Base-by-base conservation (phyloP, 92 coral and sea anemone genomes). In the Paragorgia papillata region DNA sequence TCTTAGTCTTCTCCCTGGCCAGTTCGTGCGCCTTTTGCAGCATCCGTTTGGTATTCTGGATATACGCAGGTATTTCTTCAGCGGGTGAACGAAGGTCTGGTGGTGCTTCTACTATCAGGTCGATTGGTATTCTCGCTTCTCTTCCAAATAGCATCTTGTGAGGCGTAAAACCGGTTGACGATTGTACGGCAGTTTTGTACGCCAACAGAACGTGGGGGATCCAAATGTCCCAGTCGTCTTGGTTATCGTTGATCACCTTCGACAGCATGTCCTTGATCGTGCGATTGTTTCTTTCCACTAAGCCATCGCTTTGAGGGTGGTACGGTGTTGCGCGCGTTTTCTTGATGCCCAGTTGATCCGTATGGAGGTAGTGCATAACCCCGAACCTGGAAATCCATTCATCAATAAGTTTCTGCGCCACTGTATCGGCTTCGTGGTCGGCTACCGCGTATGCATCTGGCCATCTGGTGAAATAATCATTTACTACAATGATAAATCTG, bases 361-460 rank as follows among this genome's bases (percentile, higher is more conserved):
- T 62, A 62, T 62, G 68, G 1, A 62, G 14, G 3, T 62, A 3
- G 3, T 62, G 68, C 68, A 62, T 62, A 1, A 62, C 68, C 19
- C 68, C 68, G 2, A 48, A 73, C 17, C 79, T 29, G 25, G 79
- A 73, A 37, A 73, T n/a, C 79, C 79, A 73, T 56, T 30, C 79
- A 7, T 73, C 79, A 15, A 73, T 37, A 9, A 73, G 50, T 25
- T 73, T 73, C 67, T 31, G 17, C 29, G 79, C 69, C 14, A 73
- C 64, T n/a, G 79, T 73, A 12, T 9, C 64, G 19, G 79, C 79
- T 20, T 73, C 64, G 53, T 73, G 79, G 29, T 73, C 35, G 2
- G 25, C n/a, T 15, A 69, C 44, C 6, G 68, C 37, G 29, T 25
- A 62, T 41, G 68, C 68, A 2, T 62, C 68, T 2, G 68, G 33